phyloP scores from a whole-genome alignment of 1,140 invertebrate genomes.

The Zaprionus camerounensis region DNA sequence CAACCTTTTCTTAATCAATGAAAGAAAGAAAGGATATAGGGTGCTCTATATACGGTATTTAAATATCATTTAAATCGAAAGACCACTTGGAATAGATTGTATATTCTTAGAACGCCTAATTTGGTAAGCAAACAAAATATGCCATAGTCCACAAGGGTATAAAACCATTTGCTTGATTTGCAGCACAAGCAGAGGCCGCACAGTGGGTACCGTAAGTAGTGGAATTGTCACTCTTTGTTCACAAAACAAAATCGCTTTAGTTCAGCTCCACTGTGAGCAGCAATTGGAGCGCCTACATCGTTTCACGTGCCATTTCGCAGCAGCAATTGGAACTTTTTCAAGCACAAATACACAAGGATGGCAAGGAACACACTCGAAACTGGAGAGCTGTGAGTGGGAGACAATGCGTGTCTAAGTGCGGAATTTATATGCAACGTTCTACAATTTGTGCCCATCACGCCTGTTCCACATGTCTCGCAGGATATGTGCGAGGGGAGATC shows the following conservation, averaged over 20 bases:
- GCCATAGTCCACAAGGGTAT: neutral
- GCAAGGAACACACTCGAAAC: slow-evolving; percentile 52
- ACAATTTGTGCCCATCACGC: slow-evolving; percentile 51
- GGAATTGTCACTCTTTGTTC: neutral
- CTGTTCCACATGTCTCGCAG: neutral
- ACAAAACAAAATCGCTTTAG: neutral
- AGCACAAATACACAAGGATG: slow-evolving; percentile 65
- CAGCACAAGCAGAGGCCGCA: slow-evolving; percentile 24
- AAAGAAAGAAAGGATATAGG: no score
- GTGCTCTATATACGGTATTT: no score
- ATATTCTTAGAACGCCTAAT: no score
- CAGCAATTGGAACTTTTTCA: slow-evolving; percentile 79
- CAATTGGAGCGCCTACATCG: slow-evolving; percentile 55
- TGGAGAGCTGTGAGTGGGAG: slow-evolving; percentile 23
- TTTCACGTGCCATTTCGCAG: slow-evolving; percentile 78
- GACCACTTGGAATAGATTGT: neutral
- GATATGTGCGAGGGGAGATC: slow-evolving; percentile 48
- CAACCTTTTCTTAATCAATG: no score
- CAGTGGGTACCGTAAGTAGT: slow-evolving; percentile 31
- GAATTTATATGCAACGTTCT: slow-evolving; percentile 75
- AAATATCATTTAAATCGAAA: no score
- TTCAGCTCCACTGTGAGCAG: neutral
- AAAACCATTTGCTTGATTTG: slow-evolving; percentile 66
- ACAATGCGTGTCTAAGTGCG: slow-evolving; percentile 78
- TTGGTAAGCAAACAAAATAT: no score